These are phyloP conservation scores for Protophormia terraenovae DNA, from an alignment of 2,888 invertebrate genomes.

Conservation along the genomic window DNA sequence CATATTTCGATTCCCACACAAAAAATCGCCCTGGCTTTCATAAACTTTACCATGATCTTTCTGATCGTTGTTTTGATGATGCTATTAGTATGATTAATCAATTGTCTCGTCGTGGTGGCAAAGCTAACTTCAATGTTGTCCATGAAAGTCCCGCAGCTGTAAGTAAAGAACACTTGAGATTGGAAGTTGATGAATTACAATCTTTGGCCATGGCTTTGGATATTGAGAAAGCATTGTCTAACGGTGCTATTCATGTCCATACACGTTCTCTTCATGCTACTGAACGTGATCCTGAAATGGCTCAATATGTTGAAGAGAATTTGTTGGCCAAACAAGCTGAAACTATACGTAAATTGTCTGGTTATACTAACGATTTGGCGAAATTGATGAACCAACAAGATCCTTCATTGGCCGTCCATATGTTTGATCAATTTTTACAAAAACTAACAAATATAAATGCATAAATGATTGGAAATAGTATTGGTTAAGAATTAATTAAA, in stretches of 20 bases:
- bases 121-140: constrained; percentile 82
- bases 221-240: constrained; percentile 87
- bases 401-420: constrained; percentile 85
- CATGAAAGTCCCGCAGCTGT: constrained; percentile 71
- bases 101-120: constrained; percentile 87
- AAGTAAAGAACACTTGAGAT: constrained; percentile 67
- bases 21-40: constrained; percentile 89
- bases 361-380: constrained; percentile 88
- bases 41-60: constrained; percentile 87
- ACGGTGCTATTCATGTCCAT: constrained; percentile 87
- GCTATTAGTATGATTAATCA: constrained; percentile 90
- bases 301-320: constrained; percentile 89
- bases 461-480: no score
- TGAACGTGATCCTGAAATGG: constrained; percentile 87
- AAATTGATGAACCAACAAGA: constrained; percentile 84
- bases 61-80: constrained; percentile 89
- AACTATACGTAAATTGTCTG: constrained; percentile 87
- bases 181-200: constrained; percentile 84
- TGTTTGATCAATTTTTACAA: constrained; percentile 87
- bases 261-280: constrained; percentile 83
- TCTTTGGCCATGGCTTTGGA: constrained; percentile 89
- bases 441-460: constrained; percentile 78
- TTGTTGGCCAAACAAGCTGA: constrained; percentile 88
- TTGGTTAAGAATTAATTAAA: no score
- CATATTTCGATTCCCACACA: constrained; percentile 89